A percentile compares a stretch with the other conserved stretches of the same genome.
Conservation (phyloP, 2,888 invertebrate genomes). For the Metalampra italica region DNA sequence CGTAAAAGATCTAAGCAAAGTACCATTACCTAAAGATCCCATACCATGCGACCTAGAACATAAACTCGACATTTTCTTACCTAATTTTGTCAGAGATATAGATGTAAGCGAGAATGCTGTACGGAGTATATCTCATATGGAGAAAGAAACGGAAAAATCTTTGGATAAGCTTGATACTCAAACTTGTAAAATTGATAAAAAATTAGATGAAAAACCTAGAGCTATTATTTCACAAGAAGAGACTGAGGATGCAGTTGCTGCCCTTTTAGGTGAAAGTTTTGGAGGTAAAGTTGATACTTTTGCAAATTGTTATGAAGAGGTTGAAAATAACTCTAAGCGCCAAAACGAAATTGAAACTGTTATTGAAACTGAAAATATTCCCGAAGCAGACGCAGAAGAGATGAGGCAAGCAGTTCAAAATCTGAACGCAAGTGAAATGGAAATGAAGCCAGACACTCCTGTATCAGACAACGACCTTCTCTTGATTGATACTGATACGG, state of each 20-base stretch:
- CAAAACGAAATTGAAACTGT: slow-evolving; percentile 67
- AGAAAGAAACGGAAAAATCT: slow-evolving; percentile 41
- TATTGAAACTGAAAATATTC: slow-evolving; percentile 75
- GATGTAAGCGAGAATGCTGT: slow-evolving; percentile 87
- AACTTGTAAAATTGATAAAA: slow-evolving; percentile 70
- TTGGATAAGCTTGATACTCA: slow-evolving; percentile 49
- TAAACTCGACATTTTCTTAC: slow-evolving; percentile 78
- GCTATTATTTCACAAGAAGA: slow-evolving; percentile 94
- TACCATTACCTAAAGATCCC: slow-evolving; percentile 64
- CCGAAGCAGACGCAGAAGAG: slow-evolving; percentile 88
- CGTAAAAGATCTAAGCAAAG: slow-evolving; percentile 59
- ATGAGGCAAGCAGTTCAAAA: slow-evolving; percentile 91
- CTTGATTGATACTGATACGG: slow-evolving; percentile 92
- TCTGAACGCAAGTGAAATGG: slow-evolving; percentile 83
- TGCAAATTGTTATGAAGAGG: slow-evolving; percentile 76
- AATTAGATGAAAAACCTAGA: slow-evolving; percentile 86
- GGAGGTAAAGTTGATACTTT: slow-evolving; percentile 80
- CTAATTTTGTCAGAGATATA: slow-evolving; percentile 16
- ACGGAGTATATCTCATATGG: slow-evolving; percentile 84
- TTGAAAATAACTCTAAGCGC: slow-evolving; percentile 54
- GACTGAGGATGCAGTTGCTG: slow-evolving; percentile 94
- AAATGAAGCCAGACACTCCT: slow-evolving; percentile 90
- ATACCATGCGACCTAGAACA: slow-evolving; percentile 37
- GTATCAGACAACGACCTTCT: slow-evolving; percentile 90
- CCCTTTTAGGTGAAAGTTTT: slow-evolving; percentile 91